Base-by-base conservation (phyloP, 2,797 vertebrate genomes). In the Enteromius mattozi region DNA sequence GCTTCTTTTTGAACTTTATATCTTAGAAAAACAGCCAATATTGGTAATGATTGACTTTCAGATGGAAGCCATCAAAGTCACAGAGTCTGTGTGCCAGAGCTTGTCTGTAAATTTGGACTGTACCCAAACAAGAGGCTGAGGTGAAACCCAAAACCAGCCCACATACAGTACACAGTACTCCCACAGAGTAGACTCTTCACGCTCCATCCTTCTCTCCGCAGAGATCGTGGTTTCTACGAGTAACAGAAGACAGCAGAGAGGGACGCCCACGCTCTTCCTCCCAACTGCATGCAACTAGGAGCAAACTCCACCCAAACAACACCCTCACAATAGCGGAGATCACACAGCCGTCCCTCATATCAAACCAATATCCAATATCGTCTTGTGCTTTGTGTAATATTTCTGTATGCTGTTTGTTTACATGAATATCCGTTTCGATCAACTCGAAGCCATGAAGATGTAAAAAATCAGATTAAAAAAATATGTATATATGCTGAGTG, bases 201-300 rank as follows among this genome's bases (percentile, higher is more conserved):
- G 3, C 65, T 40, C 17, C 27, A 17, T 33, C 51, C 17, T 33
- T 83, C 21, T 83, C n/a, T 56, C 72, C 27, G 10, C 69, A 95
- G 94, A 47, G 93, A 91, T 42, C 93, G 92, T 80, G 92, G 88
- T 80, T 93, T 93, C 87, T 94, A 89, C 5, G 92, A 94, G 81
- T 93, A 93, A 90, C 86, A 35, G 61, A 74, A 16, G 19, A 40
- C 4, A 47, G n/a, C 42, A 5, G 72, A 12, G 42, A 80, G 54
- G 70, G 68, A 56, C 47, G 40, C 8, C 5, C 59, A 42, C 30
- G 16, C 21, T n/a, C 12, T 37, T 56, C 16, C 51, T 65, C 21
- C 12, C 8, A 17, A 37, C 54, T 86, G 85, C 85, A 86, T 78
- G 74, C 70, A 27, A 82, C 80, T 47, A 24, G 24, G 4, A 33